These are phyloP conservation scores for Varanus komodoensis DNA, from an alignment of 2,113 vertebrate genomes.

Conservation along the genomic window DNA sequence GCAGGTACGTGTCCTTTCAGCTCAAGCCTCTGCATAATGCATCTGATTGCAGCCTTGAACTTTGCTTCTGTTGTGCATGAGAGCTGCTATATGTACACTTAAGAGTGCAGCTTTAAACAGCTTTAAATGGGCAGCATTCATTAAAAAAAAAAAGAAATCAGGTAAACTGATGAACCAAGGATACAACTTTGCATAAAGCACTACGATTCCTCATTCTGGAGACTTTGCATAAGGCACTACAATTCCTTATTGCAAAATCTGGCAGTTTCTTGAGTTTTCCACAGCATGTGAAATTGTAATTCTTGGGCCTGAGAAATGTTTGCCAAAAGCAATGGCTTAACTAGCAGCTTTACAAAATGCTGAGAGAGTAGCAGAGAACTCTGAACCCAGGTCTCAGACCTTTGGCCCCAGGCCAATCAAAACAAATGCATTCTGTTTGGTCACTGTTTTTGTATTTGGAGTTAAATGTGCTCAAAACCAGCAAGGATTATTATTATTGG, in stretches of 20 bases:
- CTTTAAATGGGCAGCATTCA: neutral
- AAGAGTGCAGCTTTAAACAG: neutral
- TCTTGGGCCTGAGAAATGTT: conserved; percentile 24
- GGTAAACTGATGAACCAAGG: too few relatives aligned
- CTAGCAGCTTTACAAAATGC: neutral
- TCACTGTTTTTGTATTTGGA: conserved; percentile 40
- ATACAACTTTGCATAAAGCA: too few relatives aligned
- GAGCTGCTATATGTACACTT: neutral
- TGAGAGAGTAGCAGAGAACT: conserved; percentile 6
- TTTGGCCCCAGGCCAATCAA: conserved; percentile 51
- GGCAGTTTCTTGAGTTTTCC: conserved; percentile 13
- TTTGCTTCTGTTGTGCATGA: neutral
- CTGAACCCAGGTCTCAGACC: conserved; percentile 25
- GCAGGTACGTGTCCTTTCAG: neutral
- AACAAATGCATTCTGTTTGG: conserved; percentile 41
- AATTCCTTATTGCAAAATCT: neutral
- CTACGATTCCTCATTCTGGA: neutral
- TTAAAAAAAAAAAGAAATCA: conserved; percentile 38
- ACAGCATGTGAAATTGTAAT: neutral
- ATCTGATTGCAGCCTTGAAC: neutral
- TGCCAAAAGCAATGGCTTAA: conserved; percentile 5
- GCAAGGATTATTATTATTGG: conserved; percentile 21
- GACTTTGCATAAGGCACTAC: neutral
- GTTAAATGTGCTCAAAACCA: conserved; percentile 43
- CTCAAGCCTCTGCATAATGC: neutral